A percentile compares a stretch with the other conserved stretches of the same genome.
These are phyloP conservation scores for Ormia ochracea DNA, from an alignment of 2,888 invertebrate species.

Conservation along the genomic window DNA sequence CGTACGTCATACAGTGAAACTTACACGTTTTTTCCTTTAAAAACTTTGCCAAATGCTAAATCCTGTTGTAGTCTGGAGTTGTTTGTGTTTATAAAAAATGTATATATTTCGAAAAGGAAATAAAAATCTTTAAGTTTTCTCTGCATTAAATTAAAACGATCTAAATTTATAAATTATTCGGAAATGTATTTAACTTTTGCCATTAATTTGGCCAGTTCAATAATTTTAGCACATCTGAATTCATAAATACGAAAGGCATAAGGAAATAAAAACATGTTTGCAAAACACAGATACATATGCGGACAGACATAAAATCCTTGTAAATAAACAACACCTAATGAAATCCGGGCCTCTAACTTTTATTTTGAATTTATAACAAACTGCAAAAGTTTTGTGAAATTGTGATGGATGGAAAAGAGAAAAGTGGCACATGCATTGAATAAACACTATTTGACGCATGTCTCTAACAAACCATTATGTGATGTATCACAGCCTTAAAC, in stretches of 20 bases:
- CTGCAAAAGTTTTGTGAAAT: not conserved
- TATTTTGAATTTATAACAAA: slow-evolving; percentile 1
- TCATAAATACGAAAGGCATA: not conserved
- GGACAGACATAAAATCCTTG: slow-evolving; percentile 21
- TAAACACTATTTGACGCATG: slow-evolving; percentile 56
- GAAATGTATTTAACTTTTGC: too few relatives aligned
- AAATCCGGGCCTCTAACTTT: slow-evolving; percentile 25
- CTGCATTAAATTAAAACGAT: too few relatives aligned
- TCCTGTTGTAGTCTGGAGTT: too few relatives aligned
- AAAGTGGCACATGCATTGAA: slow-evolving; percentile 11
- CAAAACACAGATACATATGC: slow-evolving; percentile 2
- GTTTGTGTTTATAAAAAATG: too few relatives aligned
- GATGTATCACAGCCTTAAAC: slow-evolving; percentile 58
- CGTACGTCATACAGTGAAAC: too few relatives aligned
- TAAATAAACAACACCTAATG: slow-evolving; percentile 41
- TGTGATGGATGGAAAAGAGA: not conserved
- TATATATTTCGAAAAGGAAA: too few relatives aligned
- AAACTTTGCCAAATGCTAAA: too few relatives aligned
- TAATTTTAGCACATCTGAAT: not conserved
- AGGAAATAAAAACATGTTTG: not conserved
- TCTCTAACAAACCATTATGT: slow-evolving; percentile 61
- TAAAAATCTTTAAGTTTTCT: too few relatives aligned
- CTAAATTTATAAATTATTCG: too few relatives aligned
- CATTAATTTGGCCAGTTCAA: not conserved
- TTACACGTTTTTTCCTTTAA: too few relatives aligned